These are phyloP conservation scores for Zophobas atratus DNA, from an alignment of 1,140 invertebrate genomes.

Conservation along the genomic window DNA sequence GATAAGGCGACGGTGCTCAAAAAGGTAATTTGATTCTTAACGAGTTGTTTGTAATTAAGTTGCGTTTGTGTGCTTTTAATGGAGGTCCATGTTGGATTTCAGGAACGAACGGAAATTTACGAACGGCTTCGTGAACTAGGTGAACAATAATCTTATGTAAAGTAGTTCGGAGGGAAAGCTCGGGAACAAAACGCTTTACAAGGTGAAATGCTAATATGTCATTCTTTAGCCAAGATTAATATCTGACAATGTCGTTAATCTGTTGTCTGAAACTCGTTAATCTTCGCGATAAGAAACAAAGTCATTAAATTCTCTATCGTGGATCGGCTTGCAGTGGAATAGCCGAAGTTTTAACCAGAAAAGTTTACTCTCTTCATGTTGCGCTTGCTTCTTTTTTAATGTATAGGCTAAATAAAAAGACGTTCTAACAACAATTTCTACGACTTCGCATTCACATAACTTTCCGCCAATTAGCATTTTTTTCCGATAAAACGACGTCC, in stretches of 20 bases:
- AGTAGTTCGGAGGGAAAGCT: slow-evolving; percentile 43
- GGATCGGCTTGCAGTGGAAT: slow-evolving; percentile 57
- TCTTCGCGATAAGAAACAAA: slow-evolving; percentile 64
- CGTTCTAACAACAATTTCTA: not conserved
- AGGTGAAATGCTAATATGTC: slow-evolving; percentile 58
- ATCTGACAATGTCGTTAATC: slow-evolving; percentile 61
- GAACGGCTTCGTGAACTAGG: slow-evolving; percentile 7
- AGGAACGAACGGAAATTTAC: slow-evolving; percentile 18
- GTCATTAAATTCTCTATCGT: slow-evolving; percentile 64
- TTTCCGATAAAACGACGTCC: not conserved
- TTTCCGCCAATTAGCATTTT: slow-evolving; percentile 19
- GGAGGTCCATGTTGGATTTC: slow-evolving; percentile 31
- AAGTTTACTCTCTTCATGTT: slow-evolving; percentile 59
- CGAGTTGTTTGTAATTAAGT: slow-evolving; percentile 34
- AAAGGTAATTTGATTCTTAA: slow-evolving; percentile 32
- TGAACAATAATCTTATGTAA: slow-evolving; percentile 38
- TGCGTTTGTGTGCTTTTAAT: slow-evolving; percentile 29
- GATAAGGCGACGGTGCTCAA: slow-evolving; percentile 8
- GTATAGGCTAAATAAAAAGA: slow-evolving; percentile 30
- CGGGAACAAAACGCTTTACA: slow-evolving; percentile 55
- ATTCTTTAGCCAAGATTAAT: slow-evolving; percentile 58
- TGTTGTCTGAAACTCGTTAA: slow-evolving; percentile 63
- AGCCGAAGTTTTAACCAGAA: slow-evolving; percentile 64
- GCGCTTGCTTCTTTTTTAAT: slow-evolving; percentile 40
- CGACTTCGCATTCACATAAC: not conserved